A percentile compares a stretch with the other conserved stretches of the same genome.
Conservation (phyloP, 2,113 vertebrate genomes). For the Upupa epops region DNA sequence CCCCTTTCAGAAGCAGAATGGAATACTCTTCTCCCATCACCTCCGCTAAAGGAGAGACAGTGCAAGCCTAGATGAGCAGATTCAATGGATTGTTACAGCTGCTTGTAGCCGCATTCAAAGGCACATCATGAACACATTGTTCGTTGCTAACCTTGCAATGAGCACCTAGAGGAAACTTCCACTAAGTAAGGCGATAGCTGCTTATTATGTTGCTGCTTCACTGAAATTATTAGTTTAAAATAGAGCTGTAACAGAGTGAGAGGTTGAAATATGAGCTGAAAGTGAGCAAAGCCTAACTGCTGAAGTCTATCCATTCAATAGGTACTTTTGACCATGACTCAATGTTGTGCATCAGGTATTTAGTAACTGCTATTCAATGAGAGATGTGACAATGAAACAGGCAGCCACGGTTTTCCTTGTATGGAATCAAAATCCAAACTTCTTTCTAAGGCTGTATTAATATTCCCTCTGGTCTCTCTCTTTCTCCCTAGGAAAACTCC, state of each 20-base stretch:
- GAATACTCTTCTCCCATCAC: neutral
- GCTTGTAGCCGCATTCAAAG: neutral
- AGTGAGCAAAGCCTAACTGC: neutral
- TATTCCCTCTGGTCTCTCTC: neutral
- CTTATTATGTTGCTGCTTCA: neutral
- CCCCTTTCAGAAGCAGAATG: neutral
- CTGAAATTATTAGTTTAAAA: neutral
- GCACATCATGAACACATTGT: neutral
- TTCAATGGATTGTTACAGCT: neutral
- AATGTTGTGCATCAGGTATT: neutral
- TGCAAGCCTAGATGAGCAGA: neutral
- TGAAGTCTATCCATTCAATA: neutral
- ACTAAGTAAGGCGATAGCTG: neutral
- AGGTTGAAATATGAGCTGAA: neutral
- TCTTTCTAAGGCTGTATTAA: neutral
- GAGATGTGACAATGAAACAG: neutral
- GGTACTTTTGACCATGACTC: neutral
- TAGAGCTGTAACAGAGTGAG: neutral
- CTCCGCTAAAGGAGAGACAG: neutral
- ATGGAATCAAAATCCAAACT: neutral
- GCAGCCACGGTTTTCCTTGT: neutral
- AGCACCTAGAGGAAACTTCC: constrained; percentile 55
- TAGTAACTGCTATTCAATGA: neutral
- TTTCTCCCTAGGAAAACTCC: neutral
- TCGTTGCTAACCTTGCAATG: neutral